phyloP scores from a whole-genome alignment of 1,140 invertebrate genomes.

The Neodiprion virginianus region DNA sequence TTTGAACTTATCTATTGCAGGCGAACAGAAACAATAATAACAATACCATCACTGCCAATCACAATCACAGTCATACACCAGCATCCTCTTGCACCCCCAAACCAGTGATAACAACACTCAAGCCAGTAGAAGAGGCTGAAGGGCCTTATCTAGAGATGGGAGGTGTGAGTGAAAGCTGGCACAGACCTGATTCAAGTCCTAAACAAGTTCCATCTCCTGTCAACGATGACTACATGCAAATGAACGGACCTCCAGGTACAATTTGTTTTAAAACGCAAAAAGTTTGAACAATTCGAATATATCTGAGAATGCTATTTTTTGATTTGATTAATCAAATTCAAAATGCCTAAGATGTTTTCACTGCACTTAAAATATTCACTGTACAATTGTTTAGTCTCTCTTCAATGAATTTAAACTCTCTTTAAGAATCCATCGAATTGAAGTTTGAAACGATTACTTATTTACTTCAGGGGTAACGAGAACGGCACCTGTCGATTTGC shows the following conservation, averaged over 20 bases:
- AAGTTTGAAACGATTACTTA: too few relatives aligned
- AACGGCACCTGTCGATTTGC: slow-evolving; percentile 57
- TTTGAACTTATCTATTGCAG: slow-evolving; percentile 31
- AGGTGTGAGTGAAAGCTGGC: slow-evolving; percentile 49
- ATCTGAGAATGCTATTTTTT: neutral
- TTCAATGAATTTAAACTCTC: too few relatives aligned
- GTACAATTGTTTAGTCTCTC: too few relatives aligned
- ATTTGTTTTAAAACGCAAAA: neutral
- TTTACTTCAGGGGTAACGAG: slow-evolving; percentile 42
- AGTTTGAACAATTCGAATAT: too few relatives aligned
- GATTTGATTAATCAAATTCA: too few relatives aligned
- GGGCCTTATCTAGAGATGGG: slow-evolving; percentile 53
- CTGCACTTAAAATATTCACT: too few relatives aligned
- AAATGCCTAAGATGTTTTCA: too few relatives aligned
- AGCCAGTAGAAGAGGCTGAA: slow-evolving; percentile 57
- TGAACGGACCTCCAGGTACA: slow-evolving; percentile 58
- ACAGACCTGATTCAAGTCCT: slow-evolving; percentile 45
- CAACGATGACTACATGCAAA: slow-evolving; percentile 56
- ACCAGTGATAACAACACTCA: slow-evolving; percentile 52
- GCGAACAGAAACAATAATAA: slow-evolving; percentile 57
- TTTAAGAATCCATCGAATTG: too few relatives aligned
- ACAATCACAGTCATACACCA: slow-evolving; percentile 52
- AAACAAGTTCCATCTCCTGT: slow-evolving; percentile 54
- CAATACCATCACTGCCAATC: slow-evolving; percentile 57
- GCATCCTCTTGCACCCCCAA: slow-evolving; percentile 48